These are phyloP conservation scores for Pandemis corylana DNA, from an alignment of 2,888 invertebrate genomes.

Conservation along the genomic window DNA sequence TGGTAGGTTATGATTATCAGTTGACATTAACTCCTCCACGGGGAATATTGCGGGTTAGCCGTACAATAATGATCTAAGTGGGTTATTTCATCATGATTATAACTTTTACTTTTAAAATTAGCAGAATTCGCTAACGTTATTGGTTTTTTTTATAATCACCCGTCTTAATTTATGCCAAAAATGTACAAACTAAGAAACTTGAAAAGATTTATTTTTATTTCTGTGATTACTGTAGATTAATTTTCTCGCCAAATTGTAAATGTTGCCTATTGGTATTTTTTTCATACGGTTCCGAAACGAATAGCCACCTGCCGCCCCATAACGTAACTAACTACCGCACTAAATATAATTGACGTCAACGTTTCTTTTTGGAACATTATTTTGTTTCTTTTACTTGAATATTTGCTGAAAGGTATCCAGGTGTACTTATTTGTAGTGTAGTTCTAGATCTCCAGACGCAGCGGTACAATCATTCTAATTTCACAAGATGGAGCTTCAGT, in stretches of 20 bases:
- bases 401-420: background rate
- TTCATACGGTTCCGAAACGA: background rate
- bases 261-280: background rate
- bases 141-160: background rate
- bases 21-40: background rate
- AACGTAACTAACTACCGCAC: too few relatives aligned
- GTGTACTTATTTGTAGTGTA: constrained; percentile 14
- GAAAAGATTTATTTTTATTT: background rate
- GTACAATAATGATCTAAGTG: background rate
- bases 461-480: constrained; percentile 34
- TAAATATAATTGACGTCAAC: background rate
- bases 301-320: too few relatives aligned
- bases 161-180: background rate
- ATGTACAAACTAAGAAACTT: background rate
- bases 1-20: background rate
- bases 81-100: background rate
- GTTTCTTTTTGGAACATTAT: background rate
- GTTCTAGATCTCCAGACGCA: constrained; percentile 17
- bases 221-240: background rate
- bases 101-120: too few relatives aligned
- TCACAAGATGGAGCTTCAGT: constrained; percentile 27
- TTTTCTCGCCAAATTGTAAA: background rate
- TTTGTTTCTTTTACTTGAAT: too few relatives aligned
- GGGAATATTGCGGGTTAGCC: background rate
- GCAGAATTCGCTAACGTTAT: too few relatives aligned